Base-by-base conservation (phyloP, 2,113 vertebrate species). In the Hiodon alosoides region DNA sequence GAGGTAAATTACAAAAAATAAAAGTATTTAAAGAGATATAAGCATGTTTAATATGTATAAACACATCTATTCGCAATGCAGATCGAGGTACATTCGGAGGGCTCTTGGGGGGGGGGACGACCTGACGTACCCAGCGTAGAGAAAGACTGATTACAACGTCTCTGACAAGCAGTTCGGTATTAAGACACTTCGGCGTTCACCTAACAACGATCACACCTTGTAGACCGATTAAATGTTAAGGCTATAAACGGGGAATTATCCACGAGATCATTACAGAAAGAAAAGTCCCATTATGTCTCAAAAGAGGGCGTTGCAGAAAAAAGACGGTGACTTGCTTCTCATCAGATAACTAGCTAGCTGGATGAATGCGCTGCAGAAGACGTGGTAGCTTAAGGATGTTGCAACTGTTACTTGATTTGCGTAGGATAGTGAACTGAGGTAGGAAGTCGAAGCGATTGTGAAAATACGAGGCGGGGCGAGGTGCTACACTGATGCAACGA, bases 281-380 rank as follows among this genome's bases (percentile, higher is more conserved):
- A 67, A 50, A 48, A 67, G 31, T 31, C 31, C 9, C 0, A 7
- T 71, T 50, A 54, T 73, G 60, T 31, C 31, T 76, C 77, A 60
- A 4, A 69, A 76, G 80, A 80, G 86, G 86, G 83, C 85, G 84
- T 85, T 67, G 84, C 86, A 80, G 85, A 79, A 87, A 79, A 82
- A 31, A 69, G 77, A 81, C 83, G 87, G 88, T 82, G 92, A 85
- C 88, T 87, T 74, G 86, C 86, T 80, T 81, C 82, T 81, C 76
- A 76, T 83, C 77, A 71, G 73, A 54, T 70, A 69, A 84, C 82
- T 82, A 82, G 80, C 71, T 77, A 78, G 61, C 78, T 73, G 67
- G 75, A 67, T 74, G 86, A 54, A 78, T 31, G 31, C 31, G 31
- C 31, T 31, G 31, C 31, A 76, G 78, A 79, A 79, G 66, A 0